Conservation (phyloP, 2,888 invertebrate species). For the Calameuta filiformis region DNA sequence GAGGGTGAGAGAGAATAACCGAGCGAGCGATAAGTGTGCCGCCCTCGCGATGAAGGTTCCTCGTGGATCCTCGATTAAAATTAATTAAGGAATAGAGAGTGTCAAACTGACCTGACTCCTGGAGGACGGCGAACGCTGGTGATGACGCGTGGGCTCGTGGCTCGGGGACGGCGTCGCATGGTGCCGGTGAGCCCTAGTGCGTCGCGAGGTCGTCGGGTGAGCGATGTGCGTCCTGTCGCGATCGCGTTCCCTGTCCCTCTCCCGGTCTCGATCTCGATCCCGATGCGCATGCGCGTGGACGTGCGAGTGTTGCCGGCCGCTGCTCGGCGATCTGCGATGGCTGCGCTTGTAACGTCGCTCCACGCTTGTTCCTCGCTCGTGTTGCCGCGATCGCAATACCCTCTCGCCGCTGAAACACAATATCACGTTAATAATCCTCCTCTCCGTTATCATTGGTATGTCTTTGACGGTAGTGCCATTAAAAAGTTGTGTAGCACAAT, state of each 20-base stretch:
- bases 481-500: too few species aligned
- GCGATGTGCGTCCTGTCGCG: slow-evolving; percentile 39
- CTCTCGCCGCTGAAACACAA: slow-evolving; percentile 70
- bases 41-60: too few species aligned
- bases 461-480: too few species aligned
- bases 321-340: slow-evolving; percentile 84
- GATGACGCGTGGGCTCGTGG: slow-evolving; percentile 51
- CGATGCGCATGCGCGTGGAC: slow-evolving; percentile 43
- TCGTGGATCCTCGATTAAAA: too few species aligned
- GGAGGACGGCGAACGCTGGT: slow-evolving; percentile 56
- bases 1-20: too few species aligned
- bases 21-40: too few species aligned
- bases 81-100: slow-evolving; percentile 1
- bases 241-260: slow-evolving; percentile 41
- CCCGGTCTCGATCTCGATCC: slow-evolving; percentile 54
- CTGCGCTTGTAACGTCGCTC: slow-evolving; percentile 88
- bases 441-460: too few species aligned
- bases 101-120: slow-evolving; percentile 62
- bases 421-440: too few species aligned
- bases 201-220: slow-evolving; percentile 51
- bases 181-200: slow-evolving; percentile 53
- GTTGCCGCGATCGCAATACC: slow-evolving; percentile 71
- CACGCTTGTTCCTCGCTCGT: slow-evolving; percentile 81
- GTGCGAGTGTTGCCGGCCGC: slow-evolving; percentile 77
- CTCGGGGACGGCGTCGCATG: slow-evolving; percentile 55